Conservation (phyloP, 2,113 vertebrate species). For the Cyprinus carpio region DNA sequence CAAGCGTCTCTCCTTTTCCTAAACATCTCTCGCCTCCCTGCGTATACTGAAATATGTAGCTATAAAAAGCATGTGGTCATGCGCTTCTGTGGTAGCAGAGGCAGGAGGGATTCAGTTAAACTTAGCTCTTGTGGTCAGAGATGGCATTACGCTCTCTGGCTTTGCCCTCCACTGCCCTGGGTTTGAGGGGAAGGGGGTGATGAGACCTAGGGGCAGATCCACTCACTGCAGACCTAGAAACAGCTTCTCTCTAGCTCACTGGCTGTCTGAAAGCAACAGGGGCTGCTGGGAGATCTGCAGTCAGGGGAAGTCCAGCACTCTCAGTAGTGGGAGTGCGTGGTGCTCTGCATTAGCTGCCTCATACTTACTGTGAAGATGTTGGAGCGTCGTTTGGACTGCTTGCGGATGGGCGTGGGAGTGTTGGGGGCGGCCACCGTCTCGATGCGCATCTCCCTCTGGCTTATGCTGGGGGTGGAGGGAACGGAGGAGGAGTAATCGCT, state of each 20-base stretch:
- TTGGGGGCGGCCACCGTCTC: conserved; percentile 98
- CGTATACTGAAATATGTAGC: conserved; percentile 19
- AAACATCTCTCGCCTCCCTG: conserved; percentile 38
- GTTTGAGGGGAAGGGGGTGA: conserved; percentile 6
- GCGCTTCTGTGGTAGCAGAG: conserved; percentile 48
- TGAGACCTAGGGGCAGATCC: conserved; percentile 26
- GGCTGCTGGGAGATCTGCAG: conserved; percentile 52
- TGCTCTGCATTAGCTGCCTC: conserved; percentile 85
- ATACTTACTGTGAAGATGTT: conserved; percentile 99
- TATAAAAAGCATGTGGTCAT: conserved; percentile 36
- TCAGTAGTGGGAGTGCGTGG: conserved; percentile 82
- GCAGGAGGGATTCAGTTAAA: conserved; percentile 65
- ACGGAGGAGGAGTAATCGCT: conserved; percentile 98
- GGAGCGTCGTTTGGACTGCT: conserved; percentile 98
- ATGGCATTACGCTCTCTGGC: conserved; percentile 56
- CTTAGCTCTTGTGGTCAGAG: conserved; percentile 72
- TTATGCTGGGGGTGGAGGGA: conserved; percentile 98
- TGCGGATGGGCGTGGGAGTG: conserved; percentile 98
- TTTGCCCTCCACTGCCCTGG: conserved; percentile 32
- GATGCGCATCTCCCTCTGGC: conserved; percentile 97
- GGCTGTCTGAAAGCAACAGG: neutral
- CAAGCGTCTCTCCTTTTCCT: conserved; percentile 31
- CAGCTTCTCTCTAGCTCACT: conserved; percentile 22
- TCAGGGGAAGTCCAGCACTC: conserved; percentile 53
- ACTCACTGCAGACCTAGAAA: conserved; percentile 49